Percentiles rank a stretch among this genome's conserved stretches.
Evolutionary conservation across 2,888 invertebrate species (phyloP).

Genomic region (Synanthedon andrenaeformis): DNA sequence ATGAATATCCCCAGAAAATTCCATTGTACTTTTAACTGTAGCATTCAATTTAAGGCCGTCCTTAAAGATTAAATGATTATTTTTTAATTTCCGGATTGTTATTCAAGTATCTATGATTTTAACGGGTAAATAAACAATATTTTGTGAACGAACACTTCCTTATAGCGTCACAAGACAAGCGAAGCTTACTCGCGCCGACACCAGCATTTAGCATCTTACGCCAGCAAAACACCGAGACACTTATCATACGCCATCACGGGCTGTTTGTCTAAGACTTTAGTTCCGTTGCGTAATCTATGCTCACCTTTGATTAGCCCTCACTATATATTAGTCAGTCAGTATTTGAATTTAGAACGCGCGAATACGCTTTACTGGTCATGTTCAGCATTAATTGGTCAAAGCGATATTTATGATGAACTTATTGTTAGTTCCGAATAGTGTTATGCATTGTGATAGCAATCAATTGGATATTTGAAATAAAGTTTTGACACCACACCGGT

Average conservation of each 20-base stretch:
- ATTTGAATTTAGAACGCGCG: constrained; percentile 19
- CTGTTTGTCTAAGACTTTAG: constrained; percentile 27
- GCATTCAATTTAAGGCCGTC: no score
- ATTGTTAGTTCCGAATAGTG: background rate
- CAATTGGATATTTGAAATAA: background rate
- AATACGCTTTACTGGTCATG: constrained; percentile 11
- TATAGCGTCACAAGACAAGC: no score
- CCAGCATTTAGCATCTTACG: constrained; percentile 10
- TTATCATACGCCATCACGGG: constrained; percentile 11
- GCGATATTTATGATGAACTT: background rate
- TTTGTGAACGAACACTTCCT: no score
- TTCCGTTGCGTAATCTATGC: constrained; percentile 7
- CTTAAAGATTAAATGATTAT: no score
- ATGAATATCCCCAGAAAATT: no score
- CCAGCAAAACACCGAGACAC: constrained; percentile 11
- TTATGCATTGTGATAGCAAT: background rate
- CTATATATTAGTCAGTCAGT: constrained; percentile 17
- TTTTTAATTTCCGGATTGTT: no score
- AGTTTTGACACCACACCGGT: background rate
- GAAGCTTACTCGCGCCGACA: no score
- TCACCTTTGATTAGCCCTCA: constrained; percentile 5
- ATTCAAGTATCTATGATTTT: no score
- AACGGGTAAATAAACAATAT: no score
- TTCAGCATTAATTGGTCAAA: background rate
- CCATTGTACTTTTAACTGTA: no score